Percentiles rank a stretch among this genome's conserved stretches.
phyloP scores from a whole-genome alignment of 2,113 vertebrate species.

The Todiramphus saurophagus region DNA sequence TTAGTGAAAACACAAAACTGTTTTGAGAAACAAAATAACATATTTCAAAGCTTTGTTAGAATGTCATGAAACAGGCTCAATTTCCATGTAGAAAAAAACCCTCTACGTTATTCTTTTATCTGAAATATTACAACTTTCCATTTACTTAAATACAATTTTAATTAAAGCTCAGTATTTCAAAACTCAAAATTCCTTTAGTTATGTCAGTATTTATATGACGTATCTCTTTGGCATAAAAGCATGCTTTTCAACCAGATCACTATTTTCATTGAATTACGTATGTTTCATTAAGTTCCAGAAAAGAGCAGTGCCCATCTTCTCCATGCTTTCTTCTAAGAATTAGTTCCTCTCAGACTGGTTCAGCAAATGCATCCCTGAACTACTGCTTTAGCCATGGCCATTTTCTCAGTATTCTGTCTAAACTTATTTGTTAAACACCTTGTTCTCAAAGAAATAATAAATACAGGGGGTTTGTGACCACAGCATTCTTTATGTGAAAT shows the following conservation, averaged over 20 bases:
- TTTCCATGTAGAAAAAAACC: not conserved
- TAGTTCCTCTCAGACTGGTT: not conserved
- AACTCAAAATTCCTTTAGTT: not conserved
- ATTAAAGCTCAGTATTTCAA: not conserved
- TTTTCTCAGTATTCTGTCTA: not conserved
- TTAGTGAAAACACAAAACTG: not conserved
- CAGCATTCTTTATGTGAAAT: not conserved
- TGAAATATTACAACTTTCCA: not conserved
- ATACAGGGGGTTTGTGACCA: not conserved
- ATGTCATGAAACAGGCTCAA: not conserved
- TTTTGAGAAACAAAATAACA: not conserved
- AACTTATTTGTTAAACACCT: not conserved
- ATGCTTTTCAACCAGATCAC: not conserved
- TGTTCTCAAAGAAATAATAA: not conserved
- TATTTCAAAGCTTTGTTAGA: not conserved
- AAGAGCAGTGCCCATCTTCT: not conserved
- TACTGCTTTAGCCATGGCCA: not conserved
- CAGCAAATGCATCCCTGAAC: not conserved
- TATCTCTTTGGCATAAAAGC: not conserved
- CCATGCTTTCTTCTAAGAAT: not conserved
- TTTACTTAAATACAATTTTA: slow-evolving; percentile 1
- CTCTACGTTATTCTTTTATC: not conserved
- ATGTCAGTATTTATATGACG: not conserved
- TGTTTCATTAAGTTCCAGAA: not conserved
- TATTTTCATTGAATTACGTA: not conserved